Evolutionary conservation across 2,888 invertebrate genomes (phyloP).

Genomic region (Criorhina ranunculi): DNA sequence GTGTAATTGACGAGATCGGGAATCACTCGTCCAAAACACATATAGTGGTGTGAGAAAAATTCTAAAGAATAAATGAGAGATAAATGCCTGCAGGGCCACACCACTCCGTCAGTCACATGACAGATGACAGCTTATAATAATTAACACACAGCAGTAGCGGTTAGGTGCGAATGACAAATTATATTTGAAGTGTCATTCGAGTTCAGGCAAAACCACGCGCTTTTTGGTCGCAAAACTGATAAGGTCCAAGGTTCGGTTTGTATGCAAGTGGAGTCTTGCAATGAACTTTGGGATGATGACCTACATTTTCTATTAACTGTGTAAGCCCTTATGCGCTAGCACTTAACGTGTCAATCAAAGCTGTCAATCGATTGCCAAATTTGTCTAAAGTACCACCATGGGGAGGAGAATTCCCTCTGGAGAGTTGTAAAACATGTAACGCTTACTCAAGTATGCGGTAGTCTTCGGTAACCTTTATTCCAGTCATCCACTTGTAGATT

Average conservation of each 20-base stretch:
- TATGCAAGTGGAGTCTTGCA: not conserved
- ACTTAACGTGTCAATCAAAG: conserved; percentile 45
- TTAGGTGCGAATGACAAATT: conserved; percentile 53
- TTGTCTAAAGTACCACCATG: conserved; percentile 3
- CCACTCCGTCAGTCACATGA: conserved; percentile 47
- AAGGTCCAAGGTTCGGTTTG: conserved; percentile 31
- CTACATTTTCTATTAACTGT: conserved; percentile 6
- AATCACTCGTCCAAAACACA: conserved; percentile 55
- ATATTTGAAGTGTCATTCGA: conserved; percentile 36
- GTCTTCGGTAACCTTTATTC: conserved; percentile 35
- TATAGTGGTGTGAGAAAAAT: conserved; percentile 41
- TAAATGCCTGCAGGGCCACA: conserved; percentile 43
- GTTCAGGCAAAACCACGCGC: conserved; percentile 59
- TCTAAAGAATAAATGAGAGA: conserved; percentile 36
- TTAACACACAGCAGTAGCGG: conserved; percentile 42
- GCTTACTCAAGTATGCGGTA: conserved; percentile 24
- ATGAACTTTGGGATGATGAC: conserved; percentile 22
- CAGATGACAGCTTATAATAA: conserved; percentile 58
- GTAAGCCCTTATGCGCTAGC: conserved; percentile 21
- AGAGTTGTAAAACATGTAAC: conserved; percentile 58
- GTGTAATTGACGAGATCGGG: conserved; percentile 73
- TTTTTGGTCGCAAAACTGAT: conserved; percentile 34
- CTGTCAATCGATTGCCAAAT: conserved; percentile 53
- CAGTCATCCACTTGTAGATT: conserved; percentile 46
- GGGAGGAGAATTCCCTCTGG: conserved; percentile 9